A percentile compares a stretch with the other conserved stretches of the same genome.
These are phyloP conservation scores for Anadara kagoshimensis DNA, from an alignment of 1,140 invertebrate genomes.

Conservation along the genomic window DNA sequence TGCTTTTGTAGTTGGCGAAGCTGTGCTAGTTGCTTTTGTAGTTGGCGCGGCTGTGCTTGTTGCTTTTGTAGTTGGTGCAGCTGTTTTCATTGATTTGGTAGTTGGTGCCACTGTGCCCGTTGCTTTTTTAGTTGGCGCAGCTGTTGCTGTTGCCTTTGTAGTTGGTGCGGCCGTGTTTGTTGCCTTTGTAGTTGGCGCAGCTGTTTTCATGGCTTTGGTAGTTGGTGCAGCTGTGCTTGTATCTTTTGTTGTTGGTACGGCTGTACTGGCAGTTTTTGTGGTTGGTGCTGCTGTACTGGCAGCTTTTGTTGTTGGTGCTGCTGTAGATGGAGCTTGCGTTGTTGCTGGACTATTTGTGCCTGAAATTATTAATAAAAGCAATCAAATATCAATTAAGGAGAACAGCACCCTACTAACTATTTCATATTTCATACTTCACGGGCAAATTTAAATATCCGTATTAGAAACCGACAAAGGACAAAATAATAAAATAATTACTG, in stretches of 20 bases:
- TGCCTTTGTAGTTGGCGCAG: neutral
- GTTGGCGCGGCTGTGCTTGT: neutral
- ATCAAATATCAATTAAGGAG: too few species aligned
- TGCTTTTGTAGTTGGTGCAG: neutral
- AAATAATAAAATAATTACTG: too few species aligned
- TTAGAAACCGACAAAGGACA: too few species aligned
- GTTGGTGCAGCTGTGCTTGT: constrained; percentile 1
- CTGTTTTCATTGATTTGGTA: neutral
- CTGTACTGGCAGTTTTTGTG: neutral
- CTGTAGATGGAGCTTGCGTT: neutral
- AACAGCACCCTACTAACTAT: too few species aligned
- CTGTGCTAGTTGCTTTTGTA: neutral
- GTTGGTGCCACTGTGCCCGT: neutral
- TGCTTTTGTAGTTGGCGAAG: constrained; percentile 7
- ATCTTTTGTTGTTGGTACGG: neutral
- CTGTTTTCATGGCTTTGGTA: neutral
- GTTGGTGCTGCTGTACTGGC: neutral
- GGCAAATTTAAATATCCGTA: too few species aligned
- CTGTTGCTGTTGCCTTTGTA: constrained; percentile 4
- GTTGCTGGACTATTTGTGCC: neutral
- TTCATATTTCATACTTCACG: too few species aligned
- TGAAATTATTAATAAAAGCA: neutral
- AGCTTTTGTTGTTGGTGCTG: neutral
- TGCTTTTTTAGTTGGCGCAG: neutral
- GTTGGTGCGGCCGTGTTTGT: neutral